Conservation (phyloP, 2,113 vertebrate species). For the Paedocypris sp. region DNA sequence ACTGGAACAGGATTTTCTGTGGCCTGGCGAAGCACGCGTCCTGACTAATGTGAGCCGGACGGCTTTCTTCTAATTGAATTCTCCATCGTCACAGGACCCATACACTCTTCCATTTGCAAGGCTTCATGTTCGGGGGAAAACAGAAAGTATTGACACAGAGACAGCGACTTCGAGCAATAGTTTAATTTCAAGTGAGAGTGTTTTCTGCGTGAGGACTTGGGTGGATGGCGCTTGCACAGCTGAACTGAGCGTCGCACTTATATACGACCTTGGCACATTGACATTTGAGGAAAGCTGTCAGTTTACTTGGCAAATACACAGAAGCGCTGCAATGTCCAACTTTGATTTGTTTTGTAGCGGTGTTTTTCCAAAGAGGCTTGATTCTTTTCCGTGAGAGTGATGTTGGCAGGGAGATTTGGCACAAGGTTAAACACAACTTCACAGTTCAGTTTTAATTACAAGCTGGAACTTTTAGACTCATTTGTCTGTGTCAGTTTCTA, state of each 20-base stretch:
- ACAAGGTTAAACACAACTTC: no score
- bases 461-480: no score
- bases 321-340: no score
- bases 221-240: not conserved
- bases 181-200: constrained; percentile 18
- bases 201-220: not conserved
- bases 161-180: not conserved
- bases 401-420: no score
- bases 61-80: constrained; percentile 17
- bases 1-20: not conserved
- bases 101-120: not conserved
- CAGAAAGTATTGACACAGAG: not conserved
- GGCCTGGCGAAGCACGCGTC: not conserved
- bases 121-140: not conserved
- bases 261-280: not conserved
- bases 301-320: no score
- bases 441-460: no score
- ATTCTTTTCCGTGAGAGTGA: no score
- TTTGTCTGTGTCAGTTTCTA: no score
- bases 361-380: no score
- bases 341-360: no score
- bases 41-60: not conserved
- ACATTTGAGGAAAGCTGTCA: no score
- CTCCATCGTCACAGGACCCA: not conserved
- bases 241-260: not conserved